Evolutionary conservation across 2,888 invertebrate species (phyloP).

Genomic region (Archaeoteleia sp.): DNA sequence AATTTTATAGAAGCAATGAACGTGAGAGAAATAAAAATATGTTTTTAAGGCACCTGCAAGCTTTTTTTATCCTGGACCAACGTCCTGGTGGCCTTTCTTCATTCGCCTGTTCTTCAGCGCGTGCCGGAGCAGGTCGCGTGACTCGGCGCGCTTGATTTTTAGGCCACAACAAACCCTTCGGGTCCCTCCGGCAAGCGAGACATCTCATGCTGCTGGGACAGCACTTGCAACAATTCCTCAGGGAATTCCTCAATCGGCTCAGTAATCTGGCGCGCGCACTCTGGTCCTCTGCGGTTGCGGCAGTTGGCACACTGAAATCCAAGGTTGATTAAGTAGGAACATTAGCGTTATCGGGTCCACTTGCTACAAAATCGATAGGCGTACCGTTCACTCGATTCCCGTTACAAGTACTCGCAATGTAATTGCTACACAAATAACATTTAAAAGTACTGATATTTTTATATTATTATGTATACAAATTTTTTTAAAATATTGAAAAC

Average conservation of each 20-base stretch:
- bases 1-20: too few species aligned
- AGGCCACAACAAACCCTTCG: slow-evolving; percentile 66
- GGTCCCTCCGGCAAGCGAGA: slow-evolving; percentile 66
- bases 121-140: slow-evolving; percentile 38
- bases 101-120: slow-evolving; percentile 2
- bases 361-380: slow-evolving; percentile 32
- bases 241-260: slow-evolving; percentile 59
- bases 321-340: slow-evolving; percentile 26
- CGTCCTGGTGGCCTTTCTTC: slow-evolving; percentile 52
- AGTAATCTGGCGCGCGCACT: slow-evolving; percentile 54
- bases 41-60: slow-evolving; percentile 66
- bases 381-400: slow-evolving; percentile 10
- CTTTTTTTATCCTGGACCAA: slow-evolving; percentile 65
- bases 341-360: slow-evolving; percentile 53
- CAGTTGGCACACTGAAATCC: slow-evolving; percentile 59
- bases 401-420: not conserved
- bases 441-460: too few species aligned
- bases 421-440: too few species aligned
- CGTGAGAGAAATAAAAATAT: too few species aligned
- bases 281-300: slow-evolving; percentile 51
- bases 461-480: too few species aligned
- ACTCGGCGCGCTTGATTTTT: slow-evolving; percentile 55
- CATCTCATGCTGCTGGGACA: slow-evolving; percentile 67
- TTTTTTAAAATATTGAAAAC: too few species aligned
- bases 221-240: slow-evolving; percentile 60